Conservation (phyloP, 2,888 invertebrate genomes). For the Ethmia dodecea region DNA sequence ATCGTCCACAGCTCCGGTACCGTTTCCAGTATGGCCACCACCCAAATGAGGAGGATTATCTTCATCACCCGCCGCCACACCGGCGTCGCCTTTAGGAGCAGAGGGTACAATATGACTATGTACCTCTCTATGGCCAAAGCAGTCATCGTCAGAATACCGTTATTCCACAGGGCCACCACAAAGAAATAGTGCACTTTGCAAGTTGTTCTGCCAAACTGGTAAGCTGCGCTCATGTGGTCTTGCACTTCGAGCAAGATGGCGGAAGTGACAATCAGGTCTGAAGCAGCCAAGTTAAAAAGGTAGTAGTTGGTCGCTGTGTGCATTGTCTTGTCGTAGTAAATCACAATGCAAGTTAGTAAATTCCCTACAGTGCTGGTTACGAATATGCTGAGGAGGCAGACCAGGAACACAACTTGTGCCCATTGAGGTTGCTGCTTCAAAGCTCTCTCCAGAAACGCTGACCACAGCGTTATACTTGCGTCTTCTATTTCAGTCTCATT, state of each 20-base stretch:
- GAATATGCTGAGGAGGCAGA: constrained; percentile 31
- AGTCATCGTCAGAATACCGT: constrained; percentile 46
- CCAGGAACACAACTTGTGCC: constrained; percentile 22
- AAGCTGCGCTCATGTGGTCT: constrained; percentile 19
- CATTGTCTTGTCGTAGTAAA: constrained; percentile 54
- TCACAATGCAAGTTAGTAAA: constrained; percentile 56
- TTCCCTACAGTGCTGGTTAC: constrained; percentile 45
- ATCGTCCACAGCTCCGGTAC: constrained; percentile 43
- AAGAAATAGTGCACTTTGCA: constrained; percentile 45
- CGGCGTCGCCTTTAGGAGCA: constrained; percentile 32
- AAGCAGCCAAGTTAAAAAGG: constrained; percentile 54
- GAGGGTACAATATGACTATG: constrained; percentile 44
- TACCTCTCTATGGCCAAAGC: constrained; percentile 48
- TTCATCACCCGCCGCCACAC: constrained; percentile 41
- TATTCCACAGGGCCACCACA: constrained; percentile 41
- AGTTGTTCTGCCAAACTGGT: constrained; percentile 26
- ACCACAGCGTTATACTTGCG: constrained; percentile 52
- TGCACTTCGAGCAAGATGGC: constrained; percentile 41
- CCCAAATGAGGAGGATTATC: constrained; percentile 38
- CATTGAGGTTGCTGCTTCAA: constrained; percentile 25
- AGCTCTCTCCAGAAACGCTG: constrained; percentile 26
- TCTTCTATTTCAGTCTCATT: constrained; percentile 55
- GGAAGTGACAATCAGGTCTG: constrained; percentile 50
- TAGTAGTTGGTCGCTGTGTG: constrained; percentile 62
- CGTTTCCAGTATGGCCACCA: constrained; percentile 38